A percentile compares a stretch with the other conserved stretches of the same genome.
Conservation (phyloP, 2,113 vertebrate species). For the Phyllopteryx taeniolatus region DNA sequence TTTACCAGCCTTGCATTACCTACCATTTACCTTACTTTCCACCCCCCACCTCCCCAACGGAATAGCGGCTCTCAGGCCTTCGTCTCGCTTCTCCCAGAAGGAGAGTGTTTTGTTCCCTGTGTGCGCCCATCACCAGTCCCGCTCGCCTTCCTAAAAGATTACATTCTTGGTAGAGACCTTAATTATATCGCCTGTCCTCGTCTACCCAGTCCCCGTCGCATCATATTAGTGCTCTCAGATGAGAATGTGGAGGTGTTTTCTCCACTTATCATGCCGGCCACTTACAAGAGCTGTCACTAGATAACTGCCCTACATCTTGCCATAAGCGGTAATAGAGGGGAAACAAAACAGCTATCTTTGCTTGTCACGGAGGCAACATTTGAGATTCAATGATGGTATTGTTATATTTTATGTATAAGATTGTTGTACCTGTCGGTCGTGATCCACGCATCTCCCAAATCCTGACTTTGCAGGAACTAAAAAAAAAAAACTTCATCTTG, state of each 20-base stretch:
- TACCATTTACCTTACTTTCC: conserved; percentile 68
- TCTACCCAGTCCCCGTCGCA: conserved; percentile 65
- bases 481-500: too few relatives aligned
- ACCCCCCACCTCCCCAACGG: conserved; percentile 56
- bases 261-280: conserved; percentile 62
- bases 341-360: conserved; percentile 26
- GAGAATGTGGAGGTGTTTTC: conserved; percentile 66
- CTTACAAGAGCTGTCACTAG: conserved; percentile 61
- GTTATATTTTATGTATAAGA: neutral
- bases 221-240: conserved; percentile 72
- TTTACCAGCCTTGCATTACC: conserved; percentile 68
- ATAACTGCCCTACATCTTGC: conserved; percentile 45
- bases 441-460: neutral
- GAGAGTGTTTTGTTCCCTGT: conserved; percentile 69
- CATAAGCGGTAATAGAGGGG: conserved; percentile 24
- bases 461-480: too few relatives aligned
- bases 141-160: conserved; percentile 65
- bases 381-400: conserved; percentile 23
- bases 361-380: conserved; percentile 13
- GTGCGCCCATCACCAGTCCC: conserved; percentile 58
- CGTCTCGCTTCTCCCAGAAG: conserved; percentile 68
- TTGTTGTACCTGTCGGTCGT: neutral
- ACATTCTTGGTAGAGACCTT: conserved; percentile 70
- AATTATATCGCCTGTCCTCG: conserved; percentile 70
- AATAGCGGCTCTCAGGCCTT: conserved; percentile 67